Percentiles rank a stretch among this genome's conserved stretches.
Conservation (phyloP, 2,797 vertebrate genomes). For the Pristis pectinata region DNA sequence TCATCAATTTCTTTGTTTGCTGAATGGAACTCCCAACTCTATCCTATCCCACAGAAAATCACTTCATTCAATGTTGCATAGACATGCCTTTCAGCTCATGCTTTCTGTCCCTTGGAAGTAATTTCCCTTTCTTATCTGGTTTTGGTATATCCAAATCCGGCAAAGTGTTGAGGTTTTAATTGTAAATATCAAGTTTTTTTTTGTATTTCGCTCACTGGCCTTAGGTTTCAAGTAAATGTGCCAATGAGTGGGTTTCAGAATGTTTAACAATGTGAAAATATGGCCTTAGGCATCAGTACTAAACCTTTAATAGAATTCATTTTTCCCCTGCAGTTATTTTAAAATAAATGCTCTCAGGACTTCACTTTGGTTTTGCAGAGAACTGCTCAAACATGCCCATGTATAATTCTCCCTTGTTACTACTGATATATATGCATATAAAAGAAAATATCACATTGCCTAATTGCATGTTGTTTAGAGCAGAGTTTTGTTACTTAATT, state of each 20-base stretch:
- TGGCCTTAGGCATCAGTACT: neutral
- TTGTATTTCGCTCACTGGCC: neutral
- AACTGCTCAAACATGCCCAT: neutral
- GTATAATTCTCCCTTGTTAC: neutral
- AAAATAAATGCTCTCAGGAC: neutral
- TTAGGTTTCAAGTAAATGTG: neutral
- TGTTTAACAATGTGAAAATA: neutral
- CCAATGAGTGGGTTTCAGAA: neutral
- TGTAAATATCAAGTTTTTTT: no score
- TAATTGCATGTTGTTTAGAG: neutral
- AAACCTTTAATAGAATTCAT: no score
- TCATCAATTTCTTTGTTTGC: neutral
- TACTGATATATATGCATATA: neutral
- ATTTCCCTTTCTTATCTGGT: neutral
- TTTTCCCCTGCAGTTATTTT: neutral
- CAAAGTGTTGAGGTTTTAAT: neutral
- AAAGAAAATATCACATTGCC: neutral
- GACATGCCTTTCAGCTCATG: no score
- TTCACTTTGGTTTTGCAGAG: neutral
- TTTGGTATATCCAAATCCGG: neutral
- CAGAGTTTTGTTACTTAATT: neutral
- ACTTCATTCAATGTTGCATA: no score
- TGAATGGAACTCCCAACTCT: neutral
- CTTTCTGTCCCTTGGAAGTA: neutral
- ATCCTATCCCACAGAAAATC: neutral